Evolutionary conservation across 1,140 invertebrate genomes (phyloP).

Genomic region (Chymomyza costata): DNA sequence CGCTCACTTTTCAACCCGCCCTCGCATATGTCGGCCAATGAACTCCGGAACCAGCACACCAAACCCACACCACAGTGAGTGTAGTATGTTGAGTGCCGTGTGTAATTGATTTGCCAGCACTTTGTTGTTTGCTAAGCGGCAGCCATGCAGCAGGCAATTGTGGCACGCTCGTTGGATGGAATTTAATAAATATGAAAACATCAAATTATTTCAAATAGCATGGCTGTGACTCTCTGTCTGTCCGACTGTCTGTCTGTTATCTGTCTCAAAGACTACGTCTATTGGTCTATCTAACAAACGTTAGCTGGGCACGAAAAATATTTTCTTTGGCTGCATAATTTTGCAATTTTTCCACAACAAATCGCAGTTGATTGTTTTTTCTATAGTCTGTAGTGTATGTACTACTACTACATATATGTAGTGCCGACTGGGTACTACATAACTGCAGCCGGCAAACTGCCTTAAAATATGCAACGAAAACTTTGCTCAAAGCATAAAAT

Average conservation of each 20-base stretch:
- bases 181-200: conserved; percentile 74
- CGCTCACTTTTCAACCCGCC: too few relatives aligned
- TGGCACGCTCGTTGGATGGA: conserved; percentile 16
- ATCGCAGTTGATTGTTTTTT: conserved; percentile 72
- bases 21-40: too few relatives aligned
- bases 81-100: conserved; percentile 5
- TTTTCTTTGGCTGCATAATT: conserved; percentile 54
- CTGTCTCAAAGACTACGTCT: conserved; percentile 12
- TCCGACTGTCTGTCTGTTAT: conserved; percentile 21
- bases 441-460: conserved; percentile 59
- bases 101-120: conserved; percentile 68
- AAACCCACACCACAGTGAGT: too few relatives aligned
- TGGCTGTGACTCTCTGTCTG: conserved; percentile 9
- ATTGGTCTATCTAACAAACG: conserved; percentile 49
- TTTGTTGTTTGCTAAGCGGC: conserved; percentile 52
- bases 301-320: conserved; percentile 56
- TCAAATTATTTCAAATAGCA: conserved; percentile 70
- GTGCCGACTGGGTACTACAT: too few relatives aligned
- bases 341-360: conserved; percentile 69
- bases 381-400: conserved; percentile 17
- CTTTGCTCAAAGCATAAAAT: conserved; percentile 72
- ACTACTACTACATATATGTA: conserved; percentile 41
- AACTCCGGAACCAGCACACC: too few relatives aligned
- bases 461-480: conserved; percentile 72
- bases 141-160: background rate